phyloP scores from a whole-genome alignment of 2,113 vertebrate species.

The Psittacus erithacus region DNA sequence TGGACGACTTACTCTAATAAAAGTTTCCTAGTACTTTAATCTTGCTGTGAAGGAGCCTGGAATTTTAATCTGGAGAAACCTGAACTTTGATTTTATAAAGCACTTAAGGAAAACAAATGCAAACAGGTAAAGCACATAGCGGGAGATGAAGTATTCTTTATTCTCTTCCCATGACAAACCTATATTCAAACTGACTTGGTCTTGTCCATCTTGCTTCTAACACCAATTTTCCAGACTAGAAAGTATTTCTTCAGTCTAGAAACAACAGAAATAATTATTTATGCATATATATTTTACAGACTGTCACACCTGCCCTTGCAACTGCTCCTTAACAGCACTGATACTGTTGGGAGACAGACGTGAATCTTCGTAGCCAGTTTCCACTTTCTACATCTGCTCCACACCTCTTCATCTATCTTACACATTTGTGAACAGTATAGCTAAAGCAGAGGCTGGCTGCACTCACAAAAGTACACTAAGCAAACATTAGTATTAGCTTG shows the following conservation, averaged over 20 bases:
- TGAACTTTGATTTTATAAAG: neutral
- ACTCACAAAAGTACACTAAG: neutral
- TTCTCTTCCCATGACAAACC: neutral
- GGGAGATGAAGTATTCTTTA: neutral
- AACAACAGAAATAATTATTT: neutral
- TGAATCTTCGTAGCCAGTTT: neutral
- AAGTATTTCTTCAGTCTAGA: constrained; percentile 73
- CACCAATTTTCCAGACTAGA: constrained; percentile 65
- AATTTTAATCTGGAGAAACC: neutral
- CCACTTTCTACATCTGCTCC: neutral
- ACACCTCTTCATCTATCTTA: neutral
- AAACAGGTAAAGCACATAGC: neutral
- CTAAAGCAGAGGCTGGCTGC: neutral
- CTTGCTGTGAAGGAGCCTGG: neutral
- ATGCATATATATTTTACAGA: neutral
- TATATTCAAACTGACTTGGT: constrained; percentile 38
- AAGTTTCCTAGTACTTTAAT: neutral
- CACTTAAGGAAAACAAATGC: neutral
- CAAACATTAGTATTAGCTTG: neutral
- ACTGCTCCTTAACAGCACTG: neutral
- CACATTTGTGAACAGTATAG: neutral
- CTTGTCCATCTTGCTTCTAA: constrained; percentile 56
- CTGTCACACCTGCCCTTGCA: neutral
- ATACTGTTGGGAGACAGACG: neutral
- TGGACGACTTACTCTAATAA: neutral